A percentile compares a stretch with the other conserved stretches of the same genome.
phyloP scores from a whole-genome alignment of 2,797 vertebrate genomes.

The Antennarius maculatus region DNA sequence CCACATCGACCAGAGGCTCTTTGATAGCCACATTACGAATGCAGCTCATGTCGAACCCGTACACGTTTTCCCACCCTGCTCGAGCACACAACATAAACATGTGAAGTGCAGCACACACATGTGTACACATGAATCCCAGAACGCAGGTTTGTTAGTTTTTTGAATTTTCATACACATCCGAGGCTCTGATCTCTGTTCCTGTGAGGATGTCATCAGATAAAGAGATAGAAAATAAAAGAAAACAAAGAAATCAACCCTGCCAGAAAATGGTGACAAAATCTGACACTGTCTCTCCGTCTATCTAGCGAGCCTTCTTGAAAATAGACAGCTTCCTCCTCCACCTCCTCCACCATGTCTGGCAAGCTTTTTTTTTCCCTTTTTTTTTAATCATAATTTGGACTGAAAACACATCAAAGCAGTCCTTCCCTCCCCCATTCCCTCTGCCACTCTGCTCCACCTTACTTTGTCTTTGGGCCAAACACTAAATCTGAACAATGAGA shows the following conservation, averaged over 20 bases:
- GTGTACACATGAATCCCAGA: neutral
- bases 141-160: neutral
- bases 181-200: slow-evolving; percentile 21
- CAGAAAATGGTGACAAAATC: slow-evolving; percentile 22
- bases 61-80: slow-evolving; percentile 99
- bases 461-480: slow-evolving; percentile 54
- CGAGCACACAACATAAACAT: slow-evolving; percentile 24
- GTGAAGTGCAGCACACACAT: neutral
- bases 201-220: slow-evolving; percentile 22
- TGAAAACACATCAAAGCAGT: slow-evolving; percentile 44
- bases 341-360: slow-evolving; percentile 66
- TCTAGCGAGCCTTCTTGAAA: slow-evolving; percentile 53
- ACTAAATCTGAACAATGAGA: slow-evolving; percentile 36
- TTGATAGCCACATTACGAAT: slow-evolving; percentile 98
- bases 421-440: slow-evolving; percentile 49
- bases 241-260: slow-evolving; percentile 51
- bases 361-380: slow-evolving; percentile 29
- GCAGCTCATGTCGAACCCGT: slow-evolving; percentile 99
- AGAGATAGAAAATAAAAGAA: slow-evolving; percentile 32
- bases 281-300: slow-evolving; percentile 43
- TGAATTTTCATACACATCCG: neutral
- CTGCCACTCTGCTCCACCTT: slow-evolving; percentile 56
- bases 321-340: slow-evolving; percentile 63
- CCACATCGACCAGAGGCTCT: slow-evolving; percentile 97
- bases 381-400: slow-evolving; percentile 45